phyloP scores from a whole-genome alignment of 2,888 invertebrate species.

The Mimas tiliae region DNA sequence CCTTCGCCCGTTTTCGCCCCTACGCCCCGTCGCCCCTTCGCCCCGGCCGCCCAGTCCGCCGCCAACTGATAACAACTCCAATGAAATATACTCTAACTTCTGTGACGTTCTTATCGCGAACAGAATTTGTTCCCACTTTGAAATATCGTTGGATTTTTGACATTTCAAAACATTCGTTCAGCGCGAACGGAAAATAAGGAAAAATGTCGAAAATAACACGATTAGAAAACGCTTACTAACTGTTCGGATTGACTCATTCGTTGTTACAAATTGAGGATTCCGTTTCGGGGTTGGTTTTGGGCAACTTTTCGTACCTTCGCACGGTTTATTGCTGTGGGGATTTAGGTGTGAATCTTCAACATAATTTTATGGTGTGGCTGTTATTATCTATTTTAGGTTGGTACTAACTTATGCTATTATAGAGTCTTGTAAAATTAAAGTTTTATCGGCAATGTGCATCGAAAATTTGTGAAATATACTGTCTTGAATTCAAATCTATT shows the following conservation, averaged over 20 bases:
- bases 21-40: background rate
- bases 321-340: slow-evolving; percentile 17
- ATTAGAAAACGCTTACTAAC: slow-evolving; percentile 37
- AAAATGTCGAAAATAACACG: slow-evolving; percentile 41
- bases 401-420: background rate
- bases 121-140: slow-evolving; percentile 67
- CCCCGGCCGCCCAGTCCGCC: slow-evolving; percentile 31
- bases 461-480: too few species aligned
- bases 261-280: slow-evolving; percentile 22
- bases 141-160: slow-evolving; percentile 72
- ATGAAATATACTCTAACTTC: slow-evolving; percentile 69
- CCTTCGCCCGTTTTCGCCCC: background rate
- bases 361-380: slow-evolving; percentile 3
- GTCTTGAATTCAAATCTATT: too few species aligned
- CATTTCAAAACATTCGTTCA: slow-evolving; percentile 55
- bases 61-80: slow-evolving; percentile 76
- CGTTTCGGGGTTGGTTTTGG: slow-evolving; percentile 8
- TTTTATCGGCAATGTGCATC: too few species aligned
- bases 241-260: slow-evolving; percentile 33
- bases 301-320: slow-evolving; percentile 10
- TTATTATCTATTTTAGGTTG: background rate
- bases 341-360: background rate
- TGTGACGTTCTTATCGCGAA: slow-evolving; percentile 60
- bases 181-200: slow-evolving; percentile 46
- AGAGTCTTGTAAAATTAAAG: background rate